Conservation (phyloP, 1,140 invertebrate genomes). For the Drosophila kikkawai region DNA sequence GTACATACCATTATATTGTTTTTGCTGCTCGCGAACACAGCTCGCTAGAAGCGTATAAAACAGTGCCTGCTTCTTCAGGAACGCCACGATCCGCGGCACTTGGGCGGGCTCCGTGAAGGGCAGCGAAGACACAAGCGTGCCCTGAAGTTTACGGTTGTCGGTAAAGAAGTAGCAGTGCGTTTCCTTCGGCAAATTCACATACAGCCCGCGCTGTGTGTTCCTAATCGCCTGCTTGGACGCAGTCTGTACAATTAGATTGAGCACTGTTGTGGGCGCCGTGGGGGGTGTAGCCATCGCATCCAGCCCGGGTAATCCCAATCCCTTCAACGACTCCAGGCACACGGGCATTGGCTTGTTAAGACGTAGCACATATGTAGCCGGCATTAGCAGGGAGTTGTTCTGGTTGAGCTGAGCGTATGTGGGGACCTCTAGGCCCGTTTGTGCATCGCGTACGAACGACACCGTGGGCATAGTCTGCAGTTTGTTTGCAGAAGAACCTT, state of each 20-base stretch:
- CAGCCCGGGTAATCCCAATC: slow-evolving; percentile 40
- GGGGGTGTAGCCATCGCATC: slow-evolving; percentile 19
- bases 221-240: slow-evolving; percentile 65
- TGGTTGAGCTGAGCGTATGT: slow-evolving; percentile 92
- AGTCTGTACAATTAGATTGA: slow-evolving; percentile 72
- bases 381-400: slow-evolving; percentile 94
- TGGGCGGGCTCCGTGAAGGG: slow-evolving; percentile 97
- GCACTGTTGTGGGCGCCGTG: slow-evolving; percentile 52
- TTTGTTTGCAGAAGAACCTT: slow-evolving; percentile 95
- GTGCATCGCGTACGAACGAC: slow-evolving; percentile 90
- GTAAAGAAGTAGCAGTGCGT: slow-evolving; percentile 97
- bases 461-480: slow-evolving; percentile 93
- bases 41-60: slow-evolving; percentile 96
- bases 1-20: slow-evolving; percentile 87
- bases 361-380: slow-evolving; percentile 95
- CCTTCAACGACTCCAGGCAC: slow-evolving; percentile 59
- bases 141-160: slow-evolving; percentile 91
- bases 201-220: slow-evolving; percentile 78
- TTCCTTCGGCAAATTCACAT: slow-evolving; percentile 95
- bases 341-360: slow-evolving; percentile 95
- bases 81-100: slow-evolving; percentile 94
- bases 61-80: slow-evolving; percentile 94
- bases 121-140: slow-evolving; percentile 92
- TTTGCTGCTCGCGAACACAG: slow-evolving; percentile 92
- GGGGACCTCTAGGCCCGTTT: slow-evolving; percentile 91